Evolutionary conservation across 1,140 invertebrate genomes (phyloP).

Genomic region (Orius insidiosus): DNA sequence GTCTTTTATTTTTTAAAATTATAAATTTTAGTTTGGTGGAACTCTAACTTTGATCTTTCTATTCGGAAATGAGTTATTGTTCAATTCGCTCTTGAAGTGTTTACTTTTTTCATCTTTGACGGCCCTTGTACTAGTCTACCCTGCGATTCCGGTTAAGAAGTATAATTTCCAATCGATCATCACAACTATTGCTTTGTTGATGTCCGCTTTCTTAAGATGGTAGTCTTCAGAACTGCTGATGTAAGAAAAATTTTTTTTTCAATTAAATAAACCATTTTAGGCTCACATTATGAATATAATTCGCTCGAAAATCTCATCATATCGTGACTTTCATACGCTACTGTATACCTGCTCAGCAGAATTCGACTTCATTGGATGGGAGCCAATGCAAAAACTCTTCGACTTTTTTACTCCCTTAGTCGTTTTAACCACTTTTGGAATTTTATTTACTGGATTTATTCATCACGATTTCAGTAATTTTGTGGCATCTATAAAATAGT

Average conservation of each 20-base stretch:
- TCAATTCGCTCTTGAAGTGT: slow-evolving; percentile 43
- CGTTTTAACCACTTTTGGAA: slow-evolving; percentile 17
- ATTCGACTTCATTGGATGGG: slow-evolving; percentile 57
- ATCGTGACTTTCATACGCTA: slow-evolving; percentile 62
- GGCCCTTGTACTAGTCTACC: slow-evolving; percentile 24
- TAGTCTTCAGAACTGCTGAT: slow-evolving; percentile 32
- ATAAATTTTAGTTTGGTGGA: slow-evolving; percentile 3
- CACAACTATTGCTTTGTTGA: slow-evolving; percentile 9
- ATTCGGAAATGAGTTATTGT: slow-evolving; percentile 46
- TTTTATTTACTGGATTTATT: slow-evolving; percentile 8
- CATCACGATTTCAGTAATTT: slow-evolving; percentile 9
- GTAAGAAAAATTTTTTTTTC: slow-evolving; percentile 27
- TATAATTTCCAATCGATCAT: not conserved
- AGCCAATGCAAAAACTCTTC: slow-evolving; percentile 13
- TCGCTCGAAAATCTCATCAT: slow-evolving; percentile 53
- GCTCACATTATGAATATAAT: slow-evolving; percentile 62
- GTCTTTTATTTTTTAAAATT: slow-evolving; percentile 15
- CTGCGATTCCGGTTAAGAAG: slow-evolving; percentile 10
- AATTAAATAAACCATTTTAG: slow-evolving; percentile 28
- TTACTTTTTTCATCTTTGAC: slow-evolving; percentile 23
- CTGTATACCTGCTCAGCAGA: slow-evolving; percentile 69
- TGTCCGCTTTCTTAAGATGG: slow-evolving; percentile 28
- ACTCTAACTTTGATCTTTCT: slow-evolving; percentile 29
- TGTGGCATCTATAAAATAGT: slow-evolving; percentile 1
- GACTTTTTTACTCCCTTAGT: slow-evolving; percentile 40